Evolutionary conservation across 2,113 vertebrate species (phyloP).

Genomic region (Gallinago jamesoni): DNA sequence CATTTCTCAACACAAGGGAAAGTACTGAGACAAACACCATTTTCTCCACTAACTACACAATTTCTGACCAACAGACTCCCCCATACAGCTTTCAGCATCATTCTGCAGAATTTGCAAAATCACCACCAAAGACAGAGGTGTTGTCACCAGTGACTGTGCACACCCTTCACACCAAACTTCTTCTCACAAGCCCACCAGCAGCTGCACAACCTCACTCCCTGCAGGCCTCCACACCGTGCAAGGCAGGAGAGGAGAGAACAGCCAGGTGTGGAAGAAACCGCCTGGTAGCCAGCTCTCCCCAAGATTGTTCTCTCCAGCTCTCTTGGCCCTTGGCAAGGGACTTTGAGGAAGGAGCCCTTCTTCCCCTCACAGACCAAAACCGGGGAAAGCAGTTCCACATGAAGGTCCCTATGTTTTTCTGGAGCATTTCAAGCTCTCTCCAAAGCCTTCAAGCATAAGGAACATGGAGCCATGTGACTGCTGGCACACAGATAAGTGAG

Average conservation of each 20-base stretch:
- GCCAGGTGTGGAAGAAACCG: accelerated
- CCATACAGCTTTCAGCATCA: accelerated
- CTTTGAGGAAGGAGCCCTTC: neutral
- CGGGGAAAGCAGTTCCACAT: neutral
- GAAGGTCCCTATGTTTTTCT: neutral
- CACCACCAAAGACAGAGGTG: neutral
- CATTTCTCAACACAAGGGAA: neutral
- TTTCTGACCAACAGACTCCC: neutral
- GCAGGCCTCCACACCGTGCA: neutral
- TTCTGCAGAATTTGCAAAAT: neutral
- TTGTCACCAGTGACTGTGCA: accelerated
- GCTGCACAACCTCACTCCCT: neutral
- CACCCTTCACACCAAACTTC: accelerated
- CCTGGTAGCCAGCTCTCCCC: neutral
- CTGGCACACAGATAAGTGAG: accelerated
- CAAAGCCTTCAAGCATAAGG: neutral
- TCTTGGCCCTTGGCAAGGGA: neutral
- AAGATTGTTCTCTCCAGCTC: too few relatives aligned
- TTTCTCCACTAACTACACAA: neutral
- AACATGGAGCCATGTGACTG: neutral
- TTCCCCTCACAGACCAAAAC: neutral
- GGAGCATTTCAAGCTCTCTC: neutral
- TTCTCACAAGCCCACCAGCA: neutral
- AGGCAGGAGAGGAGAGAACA: neutral
- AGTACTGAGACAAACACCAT: neutral